phyloP scores from a whole-genome alignment of 2,797 vertebrate species.

The Loriculus beryllinus region DNA sequence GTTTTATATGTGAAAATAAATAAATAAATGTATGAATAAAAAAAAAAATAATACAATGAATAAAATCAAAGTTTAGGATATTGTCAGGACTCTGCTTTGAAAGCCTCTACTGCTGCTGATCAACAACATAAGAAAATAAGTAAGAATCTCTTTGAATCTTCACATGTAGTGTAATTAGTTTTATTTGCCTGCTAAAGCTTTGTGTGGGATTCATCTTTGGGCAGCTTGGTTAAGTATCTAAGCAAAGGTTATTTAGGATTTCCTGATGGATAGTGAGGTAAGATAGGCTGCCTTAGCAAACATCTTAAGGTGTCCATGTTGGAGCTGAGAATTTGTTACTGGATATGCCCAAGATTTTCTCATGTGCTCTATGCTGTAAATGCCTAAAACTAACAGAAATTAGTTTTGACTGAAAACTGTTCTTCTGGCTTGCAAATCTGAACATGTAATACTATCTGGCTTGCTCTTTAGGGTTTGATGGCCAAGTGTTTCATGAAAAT shows the following conservation, averaged over 20 bases:
- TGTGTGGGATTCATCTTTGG: not conserved
- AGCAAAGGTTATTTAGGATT: not conserved
- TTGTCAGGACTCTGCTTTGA: not conserved
- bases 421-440: not conserved
- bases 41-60: not conserved
- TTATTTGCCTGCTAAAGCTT: not conserved
- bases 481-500: not conserved
- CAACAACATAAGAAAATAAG: not conserved
- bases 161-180: not conserved
- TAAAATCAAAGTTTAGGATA: not conserved
- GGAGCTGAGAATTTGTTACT: not conserved
- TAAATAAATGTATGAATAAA: not conserved
- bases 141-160: not conserved
- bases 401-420: not conserved
- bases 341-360: not conserved
- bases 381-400: not conserved
- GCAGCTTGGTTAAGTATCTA: not conserved
- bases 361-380: not conserved
- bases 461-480: not conserved
- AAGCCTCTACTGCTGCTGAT: not conserved
- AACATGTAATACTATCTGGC: accelerated
- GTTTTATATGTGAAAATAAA: not conserved
- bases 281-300: not conserved
- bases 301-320: not conserved
- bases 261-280: not conserved